Base-by-base conservation (phyloP, 2,797 vertebrate genomes). In the Geotrypetes seraphini region DNA sequence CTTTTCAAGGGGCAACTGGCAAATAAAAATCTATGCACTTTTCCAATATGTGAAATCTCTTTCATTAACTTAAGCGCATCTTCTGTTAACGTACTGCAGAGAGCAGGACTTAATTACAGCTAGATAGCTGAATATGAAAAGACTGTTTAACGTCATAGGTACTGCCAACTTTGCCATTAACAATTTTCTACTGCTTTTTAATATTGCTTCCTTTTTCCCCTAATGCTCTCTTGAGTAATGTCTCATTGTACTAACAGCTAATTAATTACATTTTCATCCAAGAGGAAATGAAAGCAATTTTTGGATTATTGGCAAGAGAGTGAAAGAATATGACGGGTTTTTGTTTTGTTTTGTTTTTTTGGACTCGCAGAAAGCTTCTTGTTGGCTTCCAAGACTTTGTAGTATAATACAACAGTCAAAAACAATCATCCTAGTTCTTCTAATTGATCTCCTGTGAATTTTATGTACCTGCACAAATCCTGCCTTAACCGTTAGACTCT, bases 391-490 rank as follows among this genome's bases (percentile, higher is more conserved):
- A 3, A 28, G 19, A 11, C 16, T 33, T 51, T 3, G 0, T 30
- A 31, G 55, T 45, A 41, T 47, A 47, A 43, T 7, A 46, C 36
- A 61, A 39, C 31, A 63, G 46, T 57, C 53, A 50, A 30, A 56
- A 29, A 27, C 17, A 60, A 49, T 63, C 0, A 4, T 27, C 33
- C 34, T 63, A 42, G 31, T 65, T 66, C 45, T 47, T 15, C 30
- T 71, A 66, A 69, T 66, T 52, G 38, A 45, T 36, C 40, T 60
- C 49, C 18, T 39, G 43, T 56, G 51, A 48, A 43, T 53, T 53
- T 51, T 31, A 28, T 43, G 20, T 25, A 35, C 34, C 41, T 31
- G 36, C 49, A 39, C 1, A 1, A 6, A 6, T 46, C 62, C 59
- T 50, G 33, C 14, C 22, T 46, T 33, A 55, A 47, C 7, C 24